Base-by-base conservation (phyloP, 2,113 vertebrate genomes). In the Atherinomorus stipes region DNA sequence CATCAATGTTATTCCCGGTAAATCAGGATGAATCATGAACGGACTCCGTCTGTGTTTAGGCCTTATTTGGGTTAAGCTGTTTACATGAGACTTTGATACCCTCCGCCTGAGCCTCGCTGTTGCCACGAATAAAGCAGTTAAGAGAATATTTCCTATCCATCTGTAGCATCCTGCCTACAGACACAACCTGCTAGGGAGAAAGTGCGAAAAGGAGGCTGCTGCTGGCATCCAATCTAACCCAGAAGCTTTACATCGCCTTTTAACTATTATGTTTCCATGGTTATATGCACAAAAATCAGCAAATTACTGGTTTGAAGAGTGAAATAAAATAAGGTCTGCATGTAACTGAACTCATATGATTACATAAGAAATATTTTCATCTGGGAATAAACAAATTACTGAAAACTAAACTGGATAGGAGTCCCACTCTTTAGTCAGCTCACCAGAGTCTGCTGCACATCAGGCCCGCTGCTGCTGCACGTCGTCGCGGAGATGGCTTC, bases 391-490 rank as follows among this genome's bases (percentile, higher is more conserved):
- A 42, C 15, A 42, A 40, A 40, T 11, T 40, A 40, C 12, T 12
- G 10, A 5, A 44, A 16, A 2, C 13, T 19, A 47, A n/a, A n/a
- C 4, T 42, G 21, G 21, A 50, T 3, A 1, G 22, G 16, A 47
- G 25, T 52, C 11, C 44, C 1, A 7, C 23, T 19, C 13, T 44
- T 21, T 10, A 22, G 23, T 64, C 62, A 45, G 44, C 85, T 83
- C 78, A 93, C 92, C 89, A 64, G 23, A 54, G 26, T 59, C 19
- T 82, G 83, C 42, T 81, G 86, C 16, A 4, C 6, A 16, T 76
- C 76, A 16, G 76, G 44, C 47, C 75, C 18, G 0, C n/a, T 66
- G 53, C 69, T 23, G 40, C 6, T n/a, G 22, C 38, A 51, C 1
- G 38, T 51, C 4, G 28, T 37, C 10, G 84, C n/a, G 10, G 79